phyloP scores from a whole-genome alignment of 2,797 vertebrate species.

The Jordanella pulchra region DNA sequence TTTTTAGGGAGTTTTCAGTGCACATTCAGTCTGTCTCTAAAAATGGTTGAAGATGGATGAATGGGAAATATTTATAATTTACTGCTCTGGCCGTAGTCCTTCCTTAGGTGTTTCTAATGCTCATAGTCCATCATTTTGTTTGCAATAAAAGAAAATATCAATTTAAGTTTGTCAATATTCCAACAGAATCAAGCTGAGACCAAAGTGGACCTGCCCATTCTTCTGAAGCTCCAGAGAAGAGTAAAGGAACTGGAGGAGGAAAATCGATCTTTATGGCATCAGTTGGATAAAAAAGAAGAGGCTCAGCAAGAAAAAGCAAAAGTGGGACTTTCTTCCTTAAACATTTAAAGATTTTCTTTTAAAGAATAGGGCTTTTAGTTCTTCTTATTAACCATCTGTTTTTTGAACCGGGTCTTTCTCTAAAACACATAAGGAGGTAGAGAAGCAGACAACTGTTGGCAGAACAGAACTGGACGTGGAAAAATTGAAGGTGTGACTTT shows the following conservation, averaged over 20 bases:
- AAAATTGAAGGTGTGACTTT: constrained; percentile 87
- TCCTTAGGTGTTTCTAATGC: constrained; percentile 31
- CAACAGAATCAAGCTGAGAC: constrained; percentile 78
- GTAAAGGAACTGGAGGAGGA: constrained; percentile 92
- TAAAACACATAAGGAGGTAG: constrained; percentile 75
- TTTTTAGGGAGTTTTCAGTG: no score
- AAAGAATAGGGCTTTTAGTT: neutral
- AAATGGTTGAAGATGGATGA: no score
- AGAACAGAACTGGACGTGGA: constrained; percentile 92
- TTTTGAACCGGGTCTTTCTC: constrained; percentile 28
- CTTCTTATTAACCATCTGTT: neutral
- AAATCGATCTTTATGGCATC: constrained; percentile 87
- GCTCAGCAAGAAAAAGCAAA: constrained; percentile 83
- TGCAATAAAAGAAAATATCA: constrained; percentile 19
- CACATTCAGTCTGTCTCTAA: no score
- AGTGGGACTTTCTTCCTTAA: constrained; percentile 61
- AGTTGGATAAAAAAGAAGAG: constrained; percentile 89
- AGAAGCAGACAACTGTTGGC: constrained; percentile 84
- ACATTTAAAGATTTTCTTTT: neutral
- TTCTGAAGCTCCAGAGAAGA: constrained; percentile 93
- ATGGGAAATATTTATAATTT: neutral
- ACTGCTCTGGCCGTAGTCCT: neutral
- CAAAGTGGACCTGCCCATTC: constrained; percentile 87
- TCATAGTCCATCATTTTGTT: constrained; percentile 46
- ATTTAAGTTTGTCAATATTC: constrained; percentile 27